Evolutionary conservation across 2,113 vertebrate genomes (phyloP), one percentile per base, ranked within the genome.

Genomic region (Nicator chloris): DNA sequence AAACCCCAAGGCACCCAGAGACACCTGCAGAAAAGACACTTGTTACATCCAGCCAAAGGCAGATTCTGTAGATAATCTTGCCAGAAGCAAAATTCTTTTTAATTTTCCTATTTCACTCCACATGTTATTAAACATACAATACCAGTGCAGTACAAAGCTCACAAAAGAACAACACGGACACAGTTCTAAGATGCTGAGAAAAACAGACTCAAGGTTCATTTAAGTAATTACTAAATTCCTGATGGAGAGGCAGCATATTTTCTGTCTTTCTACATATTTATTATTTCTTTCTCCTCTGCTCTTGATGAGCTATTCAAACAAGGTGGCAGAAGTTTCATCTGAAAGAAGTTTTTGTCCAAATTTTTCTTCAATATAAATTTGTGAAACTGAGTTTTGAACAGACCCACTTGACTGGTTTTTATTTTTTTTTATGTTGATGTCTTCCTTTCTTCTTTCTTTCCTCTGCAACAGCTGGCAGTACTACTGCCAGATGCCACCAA

Each of bases 401-500:
- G 31, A 71, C 31, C 17, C 65, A 50, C 17, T 37, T 1, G 1
- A 50, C 44, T 64, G n/a, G 13, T 10, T 76, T 88, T 68, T 42
- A 42, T 42, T 10, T 11, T 8, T 33, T 63, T 30, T 39, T 80
- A 81, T 9, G 12, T 54, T 92, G 61, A 76, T 91, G 56, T 86
- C 88, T 93, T 78, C 51, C 45, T 91, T 91, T 82, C 76, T 68
- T 86, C 91, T 91, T 91, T 84, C 92, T 78, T 65, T 82, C 57
- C 65, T 76, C 73, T 82, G 63, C 78, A 95, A 57, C 92, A 95
- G 93, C 93, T 96, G 96, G 77, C 57, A 83, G 21, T 37, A 40
- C 56, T 60, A 40, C 72, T 93, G 65, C 91, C 93, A 96, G 93
- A 92, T 97, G 95, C 89, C 89, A 91, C 84, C 84, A 51, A 77